Evolutionary conservation across 1,140 invertebrate genomes (phyloP).

Genomic region (Drosophila sproati): DNA sequence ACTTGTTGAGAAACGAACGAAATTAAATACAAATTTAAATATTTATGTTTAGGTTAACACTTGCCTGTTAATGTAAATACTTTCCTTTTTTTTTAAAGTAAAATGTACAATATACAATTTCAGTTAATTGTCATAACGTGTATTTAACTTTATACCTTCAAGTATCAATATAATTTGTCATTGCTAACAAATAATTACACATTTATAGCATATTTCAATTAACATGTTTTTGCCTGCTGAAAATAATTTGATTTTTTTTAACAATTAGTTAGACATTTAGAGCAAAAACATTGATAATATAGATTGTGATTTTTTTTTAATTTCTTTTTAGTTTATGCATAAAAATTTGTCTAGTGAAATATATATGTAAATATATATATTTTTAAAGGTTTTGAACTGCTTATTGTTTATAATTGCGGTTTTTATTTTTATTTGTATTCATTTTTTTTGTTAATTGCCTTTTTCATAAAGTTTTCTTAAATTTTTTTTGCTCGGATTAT

Average conservation of each 20-base stretch:
- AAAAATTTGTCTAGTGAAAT: conserved; percentile 80
- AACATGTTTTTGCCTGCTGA: conserved; percentile 67
- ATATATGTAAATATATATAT: conserved; percentile 78
- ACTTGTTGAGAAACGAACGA: conserved; percentile 64
- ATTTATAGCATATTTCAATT: conserved; percentile 66
- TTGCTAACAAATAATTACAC: conserved; percentile 74
- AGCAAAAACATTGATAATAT: conserved; percentile 83
- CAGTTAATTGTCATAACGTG: conserved; percentile 56
- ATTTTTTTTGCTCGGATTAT: conserved; percentile 50
- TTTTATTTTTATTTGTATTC: conserved; percentile 74
- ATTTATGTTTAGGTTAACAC: conserved; percentile 49
- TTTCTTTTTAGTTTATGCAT: conserved; percentile 64
- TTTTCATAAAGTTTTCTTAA: conserved; percentile 26
- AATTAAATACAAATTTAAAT: conserved; percentile 69
- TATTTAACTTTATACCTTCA: conserved; percentile 41
- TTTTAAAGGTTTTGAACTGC: conserved; percentile 76
- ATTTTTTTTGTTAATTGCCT: conserved; percentile 62
- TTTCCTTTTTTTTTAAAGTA: conserved; percentile 70
- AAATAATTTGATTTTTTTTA: conserved; percentile 70
- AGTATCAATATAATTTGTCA: conserved; percentile 30
- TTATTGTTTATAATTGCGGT: conserved; percentile 83
- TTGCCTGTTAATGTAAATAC: conserved; percentile 68
- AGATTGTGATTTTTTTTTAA: conserved; percentile 66
- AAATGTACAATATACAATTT: conserved; percentile 70
- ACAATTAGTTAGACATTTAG: conserved; percentile 83